These are phyloP conservation scores for Drosophila nigricruria DNA, from an alignment of 2,888 invertebrate species.

Conservation along the genomic window DNA sequence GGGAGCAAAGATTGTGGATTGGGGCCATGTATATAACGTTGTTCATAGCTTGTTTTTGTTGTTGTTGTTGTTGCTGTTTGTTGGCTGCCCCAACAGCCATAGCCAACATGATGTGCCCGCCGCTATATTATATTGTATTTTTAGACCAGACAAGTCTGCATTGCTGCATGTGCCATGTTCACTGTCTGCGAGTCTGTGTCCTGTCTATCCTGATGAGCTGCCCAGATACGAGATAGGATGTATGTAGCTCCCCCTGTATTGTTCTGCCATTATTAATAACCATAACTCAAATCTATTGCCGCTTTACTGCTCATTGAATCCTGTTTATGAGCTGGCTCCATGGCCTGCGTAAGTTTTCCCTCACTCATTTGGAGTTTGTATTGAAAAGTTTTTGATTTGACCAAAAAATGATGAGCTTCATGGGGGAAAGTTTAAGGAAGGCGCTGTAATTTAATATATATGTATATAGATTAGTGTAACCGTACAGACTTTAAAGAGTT, in stretches of 20 bases:
- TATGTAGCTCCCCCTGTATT: conserved; percentile 5
- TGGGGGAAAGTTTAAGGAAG: not conserved
- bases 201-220: conserved; percentile 24
- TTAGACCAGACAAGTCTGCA: conserved; percentile 74
- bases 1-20: conserved; percentile 27
- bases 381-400: conserved; percentile 55
- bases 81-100: conserved; percentile 36
- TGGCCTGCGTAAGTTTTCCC: conserved; percentile 46
- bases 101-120: conserved; percentile 42
- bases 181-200: conserved; percentile 26
- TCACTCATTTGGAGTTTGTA: conserved; percentile 4
- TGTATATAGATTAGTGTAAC: not conserved
- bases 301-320: conserved; percentile 79
- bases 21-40: conserved; percentile 47
- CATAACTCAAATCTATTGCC: conserved; percentile 82
- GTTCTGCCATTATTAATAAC: conserved; percentile 77
- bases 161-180: conserved; percentile 61
- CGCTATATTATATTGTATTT: conserved; percentile 70
- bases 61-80: conserved; percentile 14
- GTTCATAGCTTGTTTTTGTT: conserved; percentile 48
- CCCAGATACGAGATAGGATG: conserved; percentile 1
- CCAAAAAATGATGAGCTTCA: conserved; percentile 14
- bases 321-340: conserved; percentile 54
- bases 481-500: too few relatives aligned
- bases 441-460: not conserved